These are phyloP conservation scores for Elgaria multicarinata DNA, from an alignment of 2,113 vertebrate species.

Conservation along the genomic window DNA sequence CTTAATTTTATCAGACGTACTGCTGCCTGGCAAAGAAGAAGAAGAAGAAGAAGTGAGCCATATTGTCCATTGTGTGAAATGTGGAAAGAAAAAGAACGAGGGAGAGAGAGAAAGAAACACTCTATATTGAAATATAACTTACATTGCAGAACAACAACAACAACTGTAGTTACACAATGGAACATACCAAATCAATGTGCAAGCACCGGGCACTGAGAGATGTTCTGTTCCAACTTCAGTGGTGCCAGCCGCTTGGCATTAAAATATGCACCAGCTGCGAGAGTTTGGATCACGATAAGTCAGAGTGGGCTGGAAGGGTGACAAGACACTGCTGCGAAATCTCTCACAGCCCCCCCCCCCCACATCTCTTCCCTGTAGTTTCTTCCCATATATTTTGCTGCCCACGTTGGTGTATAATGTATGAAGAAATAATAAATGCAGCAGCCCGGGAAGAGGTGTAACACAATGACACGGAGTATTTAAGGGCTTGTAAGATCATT, in stretches of 20 bases:
- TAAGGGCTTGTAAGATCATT: constrained; percentile 47
- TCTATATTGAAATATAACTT: constrained; percentile 66
- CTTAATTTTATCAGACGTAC: constrained; percentile 69
- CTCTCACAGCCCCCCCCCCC: constrained; percentile 62
- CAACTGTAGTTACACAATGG: constrained; percentile 60
- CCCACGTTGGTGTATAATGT: constrained; percentile 49
- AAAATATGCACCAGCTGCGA: constrained; percentile 77
- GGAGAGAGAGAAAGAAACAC: background rate
- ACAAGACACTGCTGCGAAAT: constrained; percentile 74
- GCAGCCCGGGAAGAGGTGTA: constrained; percentile 45
- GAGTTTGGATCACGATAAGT: constrained; percentile 76
- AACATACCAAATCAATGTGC: constrained; percentile 60
- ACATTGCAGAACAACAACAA: constrained; percentile 39
- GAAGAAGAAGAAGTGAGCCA: constrained; percentile 29
- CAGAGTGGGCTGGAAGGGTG: constrained; percentile 70
- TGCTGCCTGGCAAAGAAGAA: constrained; percentile 50
- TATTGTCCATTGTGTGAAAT: constrained; percentile 52
- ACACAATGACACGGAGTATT: constrained; percentile 43
- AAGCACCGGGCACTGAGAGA: constrained; percentile 31
- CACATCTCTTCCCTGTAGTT: constrained; percentile 64
- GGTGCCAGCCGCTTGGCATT: constrained; percentile 74
- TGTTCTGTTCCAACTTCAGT: constrained; percentile 73
- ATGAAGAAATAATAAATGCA: constrained; percentile 59
- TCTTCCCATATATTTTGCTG: constrained; percentile 65
- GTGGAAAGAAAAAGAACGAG: background rate